A percentile compares a stretch with the other conserved stretches of the same genome.
phyloP scores from a whole-genome alignment of 2,888 invertebrate species.

The Lysandra bellargus region DNA sequence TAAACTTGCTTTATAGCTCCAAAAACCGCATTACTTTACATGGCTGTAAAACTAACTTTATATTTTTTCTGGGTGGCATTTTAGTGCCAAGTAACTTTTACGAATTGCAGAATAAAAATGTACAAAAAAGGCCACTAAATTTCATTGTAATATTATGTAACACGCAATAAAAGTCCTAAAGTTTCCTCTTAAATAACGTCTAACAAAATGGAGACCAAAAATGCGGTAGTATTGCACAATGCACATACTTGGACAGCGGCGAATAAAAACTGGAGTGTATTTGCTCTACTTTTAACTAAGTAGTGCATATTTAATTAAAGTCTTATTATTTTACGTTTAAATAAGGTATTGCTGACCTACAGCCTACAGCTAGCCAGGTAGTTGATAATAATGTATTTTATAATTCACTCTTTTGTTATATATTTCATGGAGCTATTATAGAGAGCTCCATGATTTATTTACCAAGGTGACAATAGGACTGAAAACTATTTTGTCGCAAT shows the following conservation, averaged over 20 bases:
- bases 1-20: constrained; percentile 33
- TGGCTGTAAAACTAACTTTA: constrained; percentile 5
- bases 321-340: background rate
- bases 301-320: background rate
- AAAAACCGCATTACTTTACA: constrained; percentile 12
- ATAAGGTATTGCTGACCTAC: background rate
- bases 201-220: background rate
- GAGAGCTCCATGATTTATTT: too few species aligned
- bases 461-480: too few species aligned
- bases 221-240: constrained; percentile 11
- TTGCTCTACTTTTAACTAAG: constrained; percentile 14
- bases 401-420: too few species aligned
- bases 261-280: background rate
- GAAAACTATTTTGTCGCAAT: too few species aligned
- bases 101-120: background rate
- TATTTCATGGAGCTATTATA: too few species aligned
- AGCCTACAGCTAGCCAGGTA: too few species aligned
- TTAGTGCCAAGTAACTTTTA: background rate
- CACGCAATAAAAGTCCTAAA: background rate
- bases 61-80: constrained; percentile 4
- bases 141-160: background rate
- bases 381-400: too few species aligned
- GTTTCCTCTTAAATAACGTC: background rate
- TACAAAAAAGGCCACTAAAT: background rate
- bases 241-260: background rate